These are phyloP conservation scores for Zeuzera pyrina DNA, from an alignment of 2,888 invertebrate genomes.

Conservation along the genomic window DNA sequence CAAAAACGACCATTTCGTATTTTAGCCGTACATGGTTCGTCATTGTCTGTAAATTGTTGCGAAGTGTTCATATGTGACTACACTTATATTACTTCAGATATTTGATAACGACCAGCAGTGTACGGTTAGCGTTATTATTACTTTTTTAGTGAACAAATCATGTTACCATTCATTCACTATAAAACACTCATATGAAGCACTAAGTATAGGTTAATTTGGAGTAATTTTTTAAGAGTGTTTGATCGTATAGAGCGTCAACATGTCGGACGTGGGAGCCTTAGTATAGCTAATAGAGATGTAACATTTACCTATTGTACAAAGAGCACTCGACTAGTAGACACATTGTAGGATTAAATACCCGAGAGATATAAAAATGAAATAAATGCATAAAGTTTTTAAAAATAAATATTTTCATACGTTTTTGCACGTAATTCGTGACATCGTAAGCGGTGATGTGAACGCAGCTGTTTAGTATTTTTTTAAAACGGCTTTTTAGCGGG, in stretches of 20 bases:
- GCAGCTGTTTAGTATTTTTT: conserved; percentile 34
- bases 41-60: no score
- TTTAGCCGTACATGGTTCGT: no score
- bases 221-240: conserved; percentile 32
- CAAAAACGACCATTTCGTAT: no score
- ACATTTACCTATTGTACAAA: conserved; percentile 68
- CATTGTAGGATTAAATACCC: conserved; percentile 61
- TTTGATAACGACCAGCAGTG: no score
- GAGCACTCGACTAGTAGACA: conserved; percentile 61
- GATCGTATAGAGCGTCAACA: conserved; percentile 11
- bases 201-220: conserved; percentile 48
- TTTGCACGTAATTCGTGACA: conserved; percentile 63
- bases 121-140: no score
- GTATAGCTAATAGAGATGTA: conserved; percentile 54
- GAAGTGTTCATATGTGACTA: no score
- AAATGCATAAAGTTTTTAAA: conserved; percentile 62
- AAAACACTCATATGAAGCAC: conserved; percentile 42
- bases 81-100: no score
- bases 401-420: conserved; percentile 69
- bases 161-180: conserved; percentile 70
- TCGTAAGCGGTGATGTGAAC: conserved; percentile 29
- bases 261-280: conserved; percentile 29
- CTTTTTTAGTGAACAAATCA: conserved; percentile 63
- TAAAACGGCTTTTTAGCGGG: conserved; percentile 33
- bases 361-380: conserved; percentile 56